phyloP scores from a whole-genome alignment of 1,140 invertebrate species.

The Physella acuta region DNA sequence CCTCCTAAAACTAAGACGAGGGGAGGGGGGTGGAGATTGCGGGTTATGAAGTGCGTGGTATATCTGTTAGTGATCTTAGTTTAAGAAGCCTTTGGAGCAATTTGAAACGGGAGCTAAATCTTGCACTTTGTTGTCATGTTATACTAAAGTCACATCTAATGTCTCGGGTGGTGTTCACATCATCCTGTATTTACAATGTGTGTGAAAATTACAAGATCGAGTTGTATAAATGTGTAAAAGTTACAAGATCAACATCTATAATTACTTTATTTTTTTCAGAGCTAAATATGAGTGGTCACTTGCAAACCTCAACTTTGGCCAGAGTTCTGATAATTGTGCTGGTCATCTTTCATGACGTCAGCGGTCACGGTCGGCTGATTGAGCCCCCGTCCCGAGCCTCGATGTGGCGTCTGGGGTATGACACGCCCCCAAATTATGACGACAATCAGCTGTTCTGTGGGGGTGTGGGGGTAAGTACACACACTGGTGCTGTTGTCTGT shows the following conservation, averaged over 20 bases:
- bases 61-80: too few species aligned
- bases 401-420: slow-evolving; percentile 90
- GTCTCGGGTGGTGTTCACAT: background rate
- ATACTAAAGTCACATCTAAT: background rate
- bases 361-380: slow-evolving; percentile 75
- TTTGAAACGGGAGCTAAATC: background rate
- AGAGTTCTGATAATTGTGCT: background rate
- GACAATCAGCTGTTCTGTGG: slow-evolving; percentile 84
- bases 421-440: slow-evolving; percentile 88
- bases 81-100: too few species aligned
- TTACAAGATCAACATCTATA: background rate
- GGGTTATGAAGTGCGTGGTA: too few species aligned
- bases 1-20: background rate
- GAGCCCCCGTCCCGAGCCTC: slow-evolving; percentile 86
- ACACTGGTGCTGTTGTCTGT: too few species aligned
- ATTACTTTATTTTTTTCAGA: background rate
- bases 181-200: background rate
- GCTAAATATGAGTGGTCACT: background rate
- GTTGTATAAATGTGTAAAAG: background rate
- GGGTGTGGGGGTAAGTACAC: slow-evolving; percentile 71
- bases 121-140: background rate
- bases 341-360: background rate
- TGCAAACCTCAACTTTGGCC: background rate
- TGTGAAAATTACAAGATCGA: background rate
- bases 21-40: too few species aligned